Evolutionary conservation across 2,797 vertebrate genomes (phyloP).

Genomic region (Takifugu rubripes): DNA sequence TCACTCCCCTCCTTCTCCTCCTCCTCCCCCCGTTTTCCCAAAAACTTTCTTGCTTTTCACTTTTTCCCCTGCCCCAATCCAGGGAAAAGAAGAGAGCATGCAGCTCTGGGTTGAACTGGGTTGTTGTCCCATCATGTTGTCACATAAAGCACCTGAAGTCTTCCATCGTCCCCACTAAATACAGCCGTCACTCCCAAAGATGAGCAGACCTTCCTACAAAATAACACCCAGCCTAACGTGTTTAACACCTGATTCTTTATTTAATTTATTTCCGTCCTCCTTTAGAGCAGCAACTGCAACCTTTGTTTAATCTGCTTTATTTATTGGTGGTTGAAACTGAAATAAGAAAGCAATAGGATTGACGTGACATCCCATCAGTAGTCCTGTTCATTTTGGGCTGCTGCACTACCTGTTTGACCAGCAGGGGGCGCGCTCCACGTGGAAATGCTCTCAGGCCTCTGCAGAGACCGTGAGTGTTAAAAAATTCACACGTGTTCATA

Average conservation of each 20-base stretch:
- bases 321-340: neutral
- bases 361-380: too few relatives aligned
- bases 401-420: conserved; percentile 27
- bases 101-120: too few relatives aligned
- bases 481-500: too few relatives aligned
- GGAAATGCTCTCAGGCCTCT: neutral
- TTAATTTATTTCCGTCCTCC: too few relatives aligned
- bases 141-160: conserved; percentile 2
- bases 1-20: conserved; percentile 34
- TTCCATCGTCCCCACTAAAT: neutral
- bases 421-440: conserved; percentile 45
- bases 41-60: conserved; percentile 41
- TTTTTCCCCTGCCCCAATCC: conserved; percentile 15
- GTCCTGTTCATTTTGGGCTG: too few relatives aligned
- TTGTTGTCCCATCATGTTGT: neutral
- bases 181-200: neutral
- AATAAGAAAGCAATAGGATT: neutral
- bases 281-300: too few relatives aligned
- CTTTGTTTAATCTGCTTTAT: too few relatives aligned
- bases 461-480: too few relatives aligned
- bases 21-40: conserved; percentile 38
- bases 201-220: too few relatives aligned
- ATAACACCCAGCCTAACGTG: too few relatives aligned
- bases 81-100: conserved; percentile 7
- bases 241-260: too few relatives aligned